These are phyloP conservation scores for Acanthosoma haemorrhoidale DNA, from an alignment of 2,888 invertebrate species.

Conservation along the genomic window DNA sequence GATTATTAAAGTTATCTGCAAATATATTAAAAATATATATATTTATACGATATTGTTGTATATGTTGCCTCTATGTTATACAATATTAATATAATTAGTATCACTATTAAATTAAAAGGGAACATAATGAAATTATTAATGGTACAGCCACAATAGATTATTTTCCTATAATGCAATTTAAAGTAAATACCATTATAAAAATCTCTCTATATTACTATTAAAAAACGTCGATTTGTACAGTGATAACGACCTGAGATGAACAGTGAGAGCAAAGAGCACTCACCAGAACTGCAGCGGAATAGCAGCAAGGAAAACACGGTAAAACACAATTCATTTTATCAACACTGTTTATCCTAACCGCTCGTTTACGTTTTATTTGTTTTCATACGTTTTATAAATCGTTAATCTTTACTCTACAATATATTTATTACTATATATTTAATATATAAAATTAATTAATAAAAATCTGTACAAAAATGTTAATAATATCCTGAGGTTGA, in stretches of 20 bases:
- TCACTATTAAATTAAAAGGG: slow-evolving; percentile 24
- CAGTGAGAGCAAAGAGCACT: slow-evolving; percentile 25
- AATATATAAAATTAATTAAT: slow-evolving; percentile 29
- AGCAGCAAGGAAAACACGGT: slow-evolving; percentile 27
- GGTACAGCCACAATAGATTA: slow-evolving; percentile 37
- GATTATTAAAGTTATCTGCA: slow-evolving; percentile 34
- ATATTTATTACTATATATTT: slow-evolving; percentile 22
- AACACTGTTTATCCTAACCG: slow-evolving; percentile 30
- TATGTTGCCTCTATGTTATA: slow-evolving; percentile 22
- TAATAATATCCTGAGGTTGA: slow-evolving; percentile 30
- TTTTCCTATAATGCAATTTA: slow-evolving; percentile 20
- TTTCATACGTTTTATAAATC: slow-evolving; percentile 22
- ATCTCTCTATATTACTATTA: slow-evolving; percentile 33
- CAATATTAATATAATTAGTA: slow-evolving; percentile 27
- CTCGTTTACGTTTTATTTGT: slow-evolving; percentile 1
- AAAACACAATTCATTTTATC: slow-evolving; percentile 23
- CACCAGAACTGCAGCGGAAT: slow-evolving; percentile 20
- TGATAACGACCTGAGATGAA: slow-evolving; percentile 39
- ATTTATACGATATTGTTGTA: slow-evolving; percentile 31
- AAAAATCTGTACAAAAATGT: slow-evolving; percentile 31
- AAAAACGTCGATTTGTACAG: slow-evolving; percentile 37
- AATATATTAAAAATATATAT: slow-evolving; percentile 39
- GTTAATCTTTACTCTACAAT: slow-evolving; percentile 22
- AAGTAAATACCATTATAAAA: slow-evolving; percentile 31
- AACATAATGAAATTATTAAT: slow-evolving; percentile 35